Percentiles rank a stretch among this genome's conserved stretches.
phyloP scores from a whole-genome alignment of 2,113 vertebrate genomes.

The Channa argus region DNA sequence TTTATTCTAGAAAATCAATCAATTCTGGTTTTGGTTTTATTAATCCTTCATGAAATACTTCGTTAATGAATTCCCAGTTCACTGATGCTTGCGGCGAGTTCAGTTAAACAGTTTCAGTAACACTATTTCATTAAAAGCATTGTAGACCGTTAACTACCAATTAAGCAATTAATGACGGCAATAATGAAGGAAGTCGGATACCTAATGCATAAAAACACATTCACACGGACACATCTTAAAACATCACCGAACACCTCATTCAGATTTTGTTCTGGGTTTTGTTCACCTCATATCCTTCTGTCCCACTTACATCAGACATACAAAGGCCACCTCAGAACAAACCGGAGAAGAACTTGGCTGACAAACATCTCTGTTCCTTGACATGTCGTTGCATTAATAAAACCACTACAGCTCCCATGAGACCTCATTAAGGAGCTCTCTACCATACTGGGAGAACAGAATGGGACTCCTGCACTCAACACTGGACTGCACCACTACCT shows the following conservation, averaged over 20 bases:
- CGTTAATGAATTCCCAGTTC: too few species aligned
- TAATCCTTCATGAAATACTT: too few species aligned
- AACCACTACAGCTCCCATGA: constrained; percentile 59
- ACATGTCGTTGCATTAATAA: constrained; percentile 47
- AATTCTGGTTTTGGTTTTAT: too few species aligned
- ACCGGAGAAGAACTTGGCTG: constrained; percentile 38
- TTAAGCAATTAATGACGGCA: not conserved
- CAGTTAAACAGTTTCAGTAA: too few species aligned
- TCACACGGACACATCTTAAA: not conserved
- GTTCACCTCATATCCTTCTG: constrained; percentile 18
- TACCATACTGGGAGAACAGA: constrained; percentile 44
- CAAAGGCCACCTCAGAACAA: constrained; percentile 15
- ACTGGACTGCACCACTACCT: constrained; percentile 29
- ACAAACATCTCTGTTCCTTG: constrained; percentile 38
- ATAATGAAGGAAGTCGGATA: not conserved
- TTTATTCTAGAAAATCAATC: too few species aligned
- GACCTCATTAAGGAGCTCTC: constrained; percentile 63
- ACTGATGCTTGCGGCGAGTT: too few species aligned
- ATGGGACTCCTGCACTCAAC: constrained; percentile 37
- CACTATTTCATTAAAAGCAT: too few species aligned
- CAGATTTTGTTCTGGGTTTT: not conserved
- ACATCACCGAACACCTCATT: constrained; percentile 8
- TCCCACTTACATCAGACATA: constrained; percentile 17
- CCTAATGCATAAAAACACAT: not conserved
- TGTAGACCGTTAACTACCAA: not conserved